Conservation (phyloP, 2,797 vertebrate genomes). For the Threskiornis aethiopicus region DNA sequence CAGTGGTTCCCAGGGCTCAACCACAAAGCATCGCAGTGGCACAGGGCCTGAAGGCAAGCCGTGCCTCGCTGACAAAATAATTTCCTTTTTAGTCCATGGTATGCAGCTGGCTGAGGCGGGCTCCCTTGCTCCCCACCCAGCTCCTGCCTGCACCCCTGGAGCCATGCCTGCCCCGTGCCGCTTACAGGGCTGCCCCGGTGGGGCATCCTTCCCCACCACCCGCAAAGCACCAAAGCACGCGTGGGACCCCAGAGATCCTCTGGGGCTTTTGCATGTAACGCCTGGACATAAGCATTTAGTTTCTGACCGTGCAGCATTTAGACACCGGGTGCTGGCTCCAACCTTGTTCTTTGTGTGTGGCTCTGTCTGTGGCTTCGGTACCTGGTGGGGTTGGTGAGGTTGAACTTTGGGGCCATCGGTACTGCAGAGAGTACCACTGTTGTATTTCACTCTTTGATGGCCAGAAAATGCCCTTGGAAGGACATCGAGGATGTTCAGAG, state of each 20-base stretch:
- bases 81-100: conserved; percentile 8
- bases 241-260: not conserved
- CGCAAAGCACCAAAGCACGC: not conserved
- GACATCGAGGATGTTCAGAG: not conserved
- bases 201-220: not conserved
- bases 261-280: rapidly evolving
- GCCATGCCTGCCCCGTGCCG: rapidly evolving
- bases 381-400: not conserved
- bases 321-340: rapidly evolving
- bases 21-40: rapidly evolving
- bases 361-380: rapidly evolving
- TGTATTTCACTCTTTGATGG: not conserved
- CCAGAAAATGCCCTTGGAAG: not conserved
- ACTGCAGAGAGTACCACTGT: not conserved
- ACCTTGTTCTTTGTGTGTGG: rapidly evolving
- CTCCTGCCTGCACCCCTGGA: not conserved
- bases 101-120: not conserved
- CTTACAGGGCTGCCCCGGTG: rapidly evolving
- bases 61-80: not conserved
- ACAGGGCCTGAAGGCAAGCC: not conserved
- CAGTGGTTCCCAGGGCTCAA: not conserved
- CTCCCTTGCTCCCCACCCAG: rapidly evolving
- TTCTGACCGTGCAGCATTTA: not conserved
- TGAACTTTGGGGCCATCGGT: rapidly evolving
- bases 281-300: not conserved